Conservation (phyloP, 2,797 vertebrate genomes). For the Sus cebifrons region DNA sequence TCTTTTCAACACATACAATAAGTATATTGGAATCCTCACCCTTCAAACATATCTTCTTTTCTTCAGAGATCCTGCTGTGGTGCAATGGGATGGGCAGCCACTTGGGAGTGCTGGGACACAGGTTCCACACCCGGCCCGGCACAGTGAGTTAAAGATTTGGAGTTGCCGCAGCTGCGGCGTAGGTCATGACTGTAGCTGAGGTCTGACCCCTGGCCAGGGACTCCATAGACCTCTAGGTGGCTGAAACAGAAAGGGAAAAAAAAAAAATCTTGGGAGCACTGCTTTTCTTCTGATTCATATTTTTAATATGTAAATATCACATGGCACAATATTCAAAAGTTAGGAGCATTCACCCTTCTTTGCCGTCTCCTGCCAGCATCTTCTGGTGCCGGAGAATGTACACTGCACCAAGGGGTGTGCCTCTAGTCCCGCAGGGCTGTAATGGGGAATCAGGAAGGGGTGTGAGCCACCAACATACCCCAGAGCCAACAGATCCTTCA, state of each 20-base stretch:
- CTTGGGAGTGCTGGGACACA: no score
- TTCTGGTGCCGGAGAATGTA: accelerated
- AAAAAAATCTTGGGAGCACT: no score
- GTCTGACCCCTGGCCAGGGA: no score
- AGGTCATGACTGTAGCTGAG: no score
- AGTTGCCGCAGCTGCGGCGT: no score
- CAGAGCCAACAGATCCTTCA: neutral
- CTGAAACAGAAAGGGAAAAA: no score
- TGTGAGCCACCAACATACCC: neutral
- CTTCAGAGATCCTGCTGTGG: no score
- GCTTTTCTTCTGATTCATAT: neutral
- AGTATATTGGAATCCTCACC: neutral
- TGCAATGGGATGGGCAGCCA: no score
- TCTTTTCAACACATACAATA: neutral
- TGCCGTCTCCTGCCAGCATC: accelerated
- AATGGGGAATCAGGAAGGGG: no score
- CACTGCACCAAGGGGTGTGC: neutral
- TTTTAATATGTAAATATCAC: neutral
- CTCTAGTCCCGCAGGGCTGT: neutral
- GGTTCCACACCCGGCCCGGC: no score
- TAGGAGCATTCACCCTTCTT: neutral
- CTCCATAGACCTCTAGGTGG: no score
- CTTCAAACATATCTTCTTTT: neutral
- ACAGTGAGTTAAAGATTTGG: no score
- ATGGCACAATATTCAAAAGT: neutral